Evolutionary conservation across 2,797 vertebrate genomes (phyloP).

Genomic region (Brachyalestes nurse): DNA sequence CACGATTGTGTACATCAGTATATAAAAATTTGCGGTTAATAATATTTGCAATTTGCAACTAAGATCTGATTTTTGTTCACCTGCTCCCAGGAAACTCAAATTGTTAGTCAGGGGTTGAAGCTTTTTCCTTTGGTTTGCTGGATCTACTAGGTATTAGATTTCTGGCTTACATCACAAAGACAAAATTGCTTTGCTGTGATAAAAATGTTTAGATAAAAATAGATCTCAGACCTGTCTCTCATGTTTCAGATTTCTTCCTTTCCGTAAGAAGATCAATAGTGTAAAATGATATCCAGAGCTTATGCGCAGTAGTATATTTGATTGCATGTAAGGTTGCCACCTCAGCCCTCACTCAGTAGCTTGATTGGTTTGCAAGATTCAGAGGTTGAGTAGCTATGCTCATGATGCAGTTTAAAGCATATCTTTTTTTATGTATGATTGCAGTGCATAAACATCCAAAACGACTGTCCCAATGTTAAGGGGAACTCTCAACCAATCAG

Average conservation of each 20-base stretch:
- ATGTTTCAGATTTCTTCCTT: constrained; percentile 25
- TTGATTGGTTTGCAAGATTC: too few relatives aligned
- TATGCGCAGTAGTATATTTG: not conserved
- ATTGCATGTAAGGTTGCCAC: constrained; percentile 2
- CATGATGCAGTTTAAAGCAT: too few relatives aligned
- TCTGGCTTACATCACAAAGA: not conserved
- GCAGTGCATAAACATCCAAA: too few relatives aligned
- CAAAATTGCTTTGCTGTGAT: not conserved
- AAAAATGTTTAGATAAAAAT: constrained; percentile 29
- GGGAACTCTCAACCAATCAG: too few relatives aligned
- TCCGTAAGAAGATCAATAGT: constrained; percentile 14
- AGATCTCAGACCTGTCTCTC: constrained; percentile 12
- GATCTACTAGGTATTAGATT: not conserved
- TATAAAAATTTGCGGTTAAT: too few relatives aligned
- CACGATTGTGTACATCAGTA: too few relatives aligned
- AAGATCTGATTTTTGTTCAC: not conserved
- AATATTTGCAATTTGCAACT: not conserved
- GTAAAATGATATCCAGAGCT: constrained; percentile 30
- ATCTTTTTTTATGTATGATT: too few relatives aligned
- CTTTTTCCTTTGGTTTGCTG: not conserved
- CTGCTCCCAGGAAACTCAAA: not conserved
- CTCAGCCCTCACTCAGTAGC: too few relatives aligned
- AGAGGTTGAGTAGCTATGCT: too few relatives aligned
- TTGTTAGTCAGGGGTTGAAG: not conserved
- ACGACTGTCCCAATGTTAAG: too few relatives aligned